Evolutionary conservation across 2,797 vertebrate species (phyloP).

Genomic region (Pangasius larnaudii): DNA sequence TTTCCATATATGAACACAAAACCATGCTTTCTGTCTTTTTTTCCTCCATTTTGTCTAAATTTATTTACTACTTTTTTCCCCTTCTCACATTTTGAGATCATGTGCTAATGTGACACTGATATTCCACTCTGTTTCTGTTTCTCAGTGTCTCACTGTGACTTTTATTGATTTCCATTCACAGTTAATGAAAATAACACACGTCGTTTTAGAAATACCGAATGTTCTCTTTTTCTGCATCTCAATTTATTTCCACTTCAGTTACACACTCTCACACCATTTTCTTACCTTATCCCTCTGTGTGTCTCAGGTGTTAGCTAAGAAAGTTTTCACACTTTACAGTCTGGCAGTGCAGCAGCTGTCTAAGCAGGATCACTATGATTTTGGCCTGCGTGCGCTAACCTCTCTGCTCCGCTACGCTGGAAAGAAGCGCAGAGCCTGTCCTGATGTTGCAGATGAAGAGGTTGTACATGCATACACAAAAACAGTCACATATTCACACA

Average conservation of each 20-base stretch:
- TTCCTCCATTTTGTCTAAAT: neutral
- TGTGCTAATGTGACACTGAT: conserved; percentile 3
- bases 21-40: neutral
- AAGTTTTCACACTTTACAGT: conserved; percentile 87
- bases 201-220: neutral
- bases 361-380: conserved; percentile 91
- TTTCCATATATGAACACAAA: neutral
- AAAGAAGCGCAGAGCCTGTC: conserved; percentile 78
- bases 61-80: neutral
- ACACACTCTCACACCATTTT: conserved; percentile 6
- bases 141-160: conserved; percentile 34
- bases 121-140: conserved; percentile 35
- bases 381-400: conserved; percentile 87
- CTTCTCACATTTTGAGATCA: conserved; percentile 1
- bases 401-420: conserved; percentile 88
- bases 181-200: conserved; percentile 46
- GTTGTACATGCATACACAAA: conserved; percentile 62
- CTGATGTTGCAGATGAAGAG: conserved; percentile 81
- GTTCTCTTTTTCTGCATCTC: neutral
- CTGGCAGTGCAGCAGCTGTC: conserved; percentile 90
- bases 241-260: conserved; percentile 4
- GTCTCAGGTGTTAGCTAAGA: conserved; percentile 84
- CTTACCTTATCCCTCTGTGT: neutral
- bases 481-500: conserved; percentile 30
- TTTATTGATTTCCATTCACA: conserved; percentile 42